These are phyloP conservation scores for Drosophila nr. medialis DNA, from an alignment of 2,888 invertebrate species.

Conservation along the genomic window DNA sequence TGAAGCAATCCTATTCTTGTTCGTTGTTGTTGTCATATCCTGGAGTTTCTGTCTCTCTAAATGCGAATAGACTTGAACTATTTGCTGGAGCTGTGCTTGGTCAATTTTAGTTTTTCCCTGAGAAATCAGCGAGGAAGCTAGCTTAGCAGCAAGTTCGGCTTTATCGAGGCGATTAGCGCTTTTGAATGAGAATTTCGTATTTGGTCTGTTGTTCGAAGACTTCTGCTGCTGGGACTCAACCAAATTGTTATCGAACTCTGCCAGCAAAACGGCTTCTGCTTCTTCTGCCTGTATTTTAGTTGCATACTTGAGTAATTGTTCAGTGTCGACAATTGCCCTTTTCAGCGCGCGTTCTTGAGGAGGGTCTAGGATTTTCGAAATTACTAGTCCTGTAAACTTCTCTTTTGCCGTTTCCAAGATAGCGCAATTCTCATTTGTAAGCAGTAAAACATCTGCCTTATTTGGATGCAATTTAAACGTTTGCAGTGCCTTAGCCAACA, in stretches of 20 bases:
- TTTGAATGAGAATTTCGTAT: slow-evolving; percentile 7
- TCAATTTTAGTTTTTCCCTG: slow-evolving; percentile 93
- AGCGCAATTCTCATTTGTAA: slow-evolving; percentile 89
- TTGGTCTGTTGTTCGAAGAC: background rate
- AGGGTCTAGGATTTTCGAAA: slow-evolving; percentile 87
- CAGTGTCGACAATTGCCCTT: slow-evolving; percentile 88
- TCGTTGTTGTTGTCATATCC: slow-evolving; percentile 10
- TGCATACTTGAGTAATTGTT: slow-evolving; percentile 87
- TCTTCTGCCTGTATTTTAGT: slow-evolving; percentile 57
- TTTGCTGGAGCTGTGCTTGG: slow-evolving; percentile 90
- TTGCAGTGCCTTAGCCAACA: slow-evolving; percentile 83
- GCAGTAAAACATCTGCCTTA: slow-evolving; percentile 89
- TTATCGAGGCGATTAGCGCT: slow-evolving; percentile 75
- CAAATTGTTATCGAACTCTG: background rate
- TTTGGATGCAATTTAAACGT: slow-evolving; percentile 85
- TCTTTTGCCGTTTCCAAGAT: slow-evolving; percentile 82
- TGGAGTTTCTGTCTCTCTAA: slow-evolving; percentile 80
- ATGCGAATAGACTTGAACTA: slow-evolving; percentile 89
- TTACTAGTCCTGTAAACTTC: slow-evolving; percentile 86
- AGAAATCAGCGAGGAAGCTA: slow-evolving; percentile 90
- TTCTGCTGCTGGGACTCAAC: background rate
- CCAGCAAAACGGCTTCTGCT: background rate
- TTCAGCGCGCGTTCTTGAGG: slow-evolving; percentile 89
- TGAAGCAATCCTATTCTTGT: background rate
- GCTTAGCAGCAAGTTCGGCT: slow-evolving; percentile 88